Evolutionary conservation across 2,797 vertebrate species (phyloP).

Genomic region (Macrochelys suwanniensis): DNA sequence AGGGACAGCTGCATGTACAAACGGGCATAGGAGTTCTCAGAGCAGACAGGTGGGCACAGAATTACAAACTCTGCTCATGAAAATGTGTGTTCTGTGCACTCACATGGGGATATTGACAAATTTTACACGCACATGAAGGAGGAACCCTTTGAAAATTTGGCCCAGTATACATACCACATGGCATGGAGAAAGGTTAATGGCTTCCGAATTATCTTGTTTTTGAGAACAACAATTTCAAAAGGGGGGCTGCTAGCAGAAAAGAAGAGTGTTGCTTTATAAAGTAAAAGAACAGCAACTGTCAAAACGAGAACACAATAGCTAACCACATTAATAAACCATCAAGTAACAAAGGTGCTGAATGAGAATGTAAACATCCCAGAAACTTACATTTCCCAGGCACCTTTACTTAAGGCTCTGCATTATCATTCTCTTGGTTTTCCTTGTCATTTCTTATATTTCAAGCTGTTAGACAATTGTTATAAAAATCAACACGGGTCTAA

Average conservation of each 20-base stretch:
- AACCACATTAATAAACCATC: conserved; percentile 2
- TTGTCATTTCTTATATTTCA: conserved; percentile 9
- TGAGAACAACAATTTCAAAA: conserved; percentile 3
- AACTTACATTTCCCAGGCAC: neutral
- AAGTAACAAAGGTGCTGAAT: neutral
- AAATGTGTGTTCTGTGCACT: neutral
- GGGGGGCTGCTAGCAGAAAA: neutral
- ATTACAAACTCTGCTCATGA: neutral
- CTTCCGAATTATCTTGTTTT: neutral
- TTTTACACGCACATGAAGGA: neutral
- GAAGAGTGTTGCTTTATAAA: neutral
- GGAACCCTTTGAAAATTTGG: neutral
- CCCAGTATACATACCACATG: neutral
- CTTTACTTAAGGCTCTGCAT: neutral
- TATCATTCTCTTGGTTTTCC: neutral
- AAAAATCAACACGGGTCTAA: conserved; percentile 1
- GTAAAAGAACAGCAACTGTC: neutral
- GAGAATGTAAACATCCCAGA: neutral
- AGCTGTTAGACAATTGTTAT: neutral
- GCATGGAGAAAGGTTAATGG: neutral
- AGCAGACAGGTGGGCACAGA: neutral
- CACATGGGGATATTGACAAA: neutral
- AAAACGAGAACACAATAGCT: conserved; percentile 26
- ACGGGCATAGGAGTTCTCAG: neutral
- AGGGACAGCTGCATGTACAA: neutral